Conservation (phyloP, 2,797 vertebrate genomes). For the Pachyuromys duprasi region DNA sequence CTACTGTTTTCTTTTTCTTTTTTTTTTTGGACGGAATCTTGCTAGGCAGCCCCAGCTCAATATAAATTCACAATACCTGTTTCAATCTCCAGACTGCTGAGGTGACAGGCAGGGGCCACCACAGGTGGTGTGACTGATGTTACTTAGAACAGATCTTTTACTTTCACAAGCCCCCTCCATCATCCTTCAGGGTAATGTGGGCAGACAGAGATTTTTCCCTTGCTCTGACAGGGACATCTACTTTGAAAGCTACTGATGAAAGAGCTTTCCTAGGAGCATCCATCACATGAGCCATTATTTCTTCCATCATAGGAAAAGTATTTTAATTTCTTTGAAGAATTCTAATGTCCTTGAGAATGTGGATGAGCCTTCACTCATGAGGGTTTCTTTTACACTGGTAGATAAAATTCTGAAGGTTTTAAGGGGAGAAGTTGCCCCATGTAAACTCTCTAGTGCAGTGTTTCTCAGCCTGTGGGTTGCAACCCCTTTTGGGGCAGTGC, state of each 20-base stretch:
- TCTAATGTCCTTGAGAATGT: not conserved
- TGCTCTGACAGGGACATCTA: too few relatives aligned
- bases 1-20: not conserved
- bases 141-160: not conserved
- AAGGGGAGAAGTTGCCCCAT: not conserved
- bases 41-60: not conserved
- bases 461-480: not conserved
- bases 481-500: not conserved
- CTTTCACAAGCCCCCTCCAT: not conserved
- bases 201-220: not conserved
- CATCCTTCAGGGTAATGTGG: not conserved
- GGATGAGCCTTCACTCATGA: not conserved
- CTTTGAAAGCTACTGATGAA: not conserved
- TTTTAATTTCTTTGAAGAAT: not conserved
- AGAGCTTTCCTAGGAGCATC: not conserved
- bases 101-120: not conserved
- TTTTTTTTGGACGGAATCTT: not conserved
- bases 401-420: conserved; percentile 32
- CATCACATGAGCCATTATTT: not conserved
- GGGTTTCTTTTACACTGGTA: not conserved
- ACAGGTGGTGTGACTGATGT: not conserved
- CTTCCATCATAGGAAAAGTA: not conserved
- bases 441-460: not conserved
- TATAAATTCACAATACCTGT: not conserved
- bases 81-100: too few relatives aligned